A percentile compares a stretch with the other conserved stretches of the same genome.
Conservation (phyloP, 1,140 invertebrate species). For the Oedothorax gibbosus region DNA sequence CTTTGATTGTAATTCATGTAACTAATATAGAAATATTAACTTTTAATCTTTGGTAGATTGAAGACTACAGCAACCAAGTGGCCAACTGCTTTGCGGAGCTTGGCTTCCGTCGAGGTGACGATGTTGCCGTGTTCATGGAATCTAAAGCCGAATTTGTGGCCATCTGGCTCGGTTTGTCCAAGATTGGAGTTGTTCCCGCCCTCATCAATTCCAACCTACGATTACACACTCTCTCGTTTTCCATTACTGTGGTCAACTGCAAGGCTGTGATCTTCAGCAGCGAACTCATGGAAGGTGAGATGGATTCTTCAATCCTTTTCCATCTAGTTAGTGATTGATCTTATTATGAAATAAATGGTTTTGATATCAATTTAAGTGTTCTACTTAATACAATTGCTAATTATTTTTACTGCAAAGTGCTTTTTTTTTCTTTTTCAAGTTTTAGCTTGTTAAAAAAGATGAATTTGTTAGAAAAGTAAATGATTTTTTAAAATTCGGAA, state of each 20-base stretch:
- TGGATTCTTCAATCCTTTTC: no score
- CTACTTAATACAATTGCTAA: not conserved
- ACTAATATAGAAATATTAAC: not conserved
- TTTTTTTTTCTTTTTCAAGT: no score
- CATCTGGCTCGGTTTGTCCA: conserved; percentile 85
- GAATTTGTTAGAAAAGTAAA: no score
- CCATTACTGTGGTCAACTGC: conserved; percentile 65
- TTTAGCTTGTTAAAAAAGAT: no score
- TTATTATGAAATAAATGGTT: not conserved
- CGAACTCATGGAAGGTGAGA: conserved; percentile 65
- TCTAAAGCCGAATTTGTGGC: conserved; percentile 83
- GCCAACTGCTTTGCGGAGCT: conserved; percentile 80
- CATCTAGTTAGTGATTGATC: no score
- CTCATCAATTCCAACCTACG: conserved; percentile 66
- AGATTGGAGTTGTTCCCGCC: conserved; percentile 67
- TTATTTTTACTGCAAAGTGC: no score
- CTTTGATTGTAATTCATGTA: not conserved
- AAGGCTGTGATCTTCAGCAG: conserved; percentile 65
- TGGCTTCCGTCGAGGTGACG: conserved; percentile 79
- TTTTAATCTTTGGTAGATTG: conserved; percentile 68
- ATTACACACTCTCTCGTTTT: conserved; percentile 65
- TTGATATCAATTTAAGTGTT: not conserved
- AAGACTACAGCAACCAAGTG: conserved; percentile 81
- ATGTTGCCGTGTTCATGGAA: conserved; percentile 88
- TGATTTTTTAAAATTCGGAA: no score